phyloP scores from a whole-genome alignment of 2,888 invertebrate genomes.

The Euzetes globulus region DNA sequence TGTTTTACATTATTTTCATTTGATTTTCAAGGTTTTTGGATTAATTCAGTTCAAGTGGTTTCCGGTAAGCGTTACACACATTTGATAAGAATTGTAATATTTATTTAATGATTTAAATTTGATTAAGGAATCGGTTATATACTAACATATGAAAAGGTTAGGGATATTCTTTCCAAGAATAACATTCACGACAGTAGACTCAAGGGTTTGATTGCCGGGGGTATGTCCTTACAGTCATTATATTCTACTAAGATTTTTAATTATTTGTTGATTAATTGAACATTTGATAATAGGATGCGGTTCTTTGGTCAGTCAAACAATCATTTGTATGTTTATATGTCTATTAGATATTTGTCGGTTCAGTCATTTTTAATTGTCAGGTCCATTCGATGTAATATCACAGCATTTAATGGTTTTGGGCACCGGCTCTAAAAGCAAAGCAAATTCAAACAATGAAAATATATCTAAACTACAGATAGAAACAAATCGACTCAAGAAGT shows the following conservation, averaged over 20 bases:
- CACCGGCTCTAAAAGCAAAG: constrained; percentile 34
- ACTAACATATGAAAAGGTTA: constrained; percentile 82
- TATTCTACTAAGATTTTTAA: too few relatives aligned
- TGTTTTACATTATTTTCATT: too few relatives aligned
- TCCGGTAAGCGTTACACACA: constrained; percentile 36
- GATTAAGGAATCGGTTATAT: constrained; percentile 60
- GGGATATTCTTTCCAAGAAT: constrained; percentile 66
- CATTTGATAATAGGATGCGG: constrained; percentile 62
- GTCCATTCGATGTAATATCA: constrained; percentile 91
- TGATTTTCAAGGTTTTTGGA: constrained; percentile 86
- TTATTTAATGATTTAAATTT: not conserved
- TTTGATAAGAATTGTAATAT: too few relatives aligned
- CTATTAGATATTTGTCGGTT: not conserved
- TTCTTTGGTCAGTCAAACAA: constrained; percentile 85
- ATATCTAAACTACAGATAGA: constrained; percentile 35
- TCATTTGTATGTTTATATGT: constrained; percentile 53
- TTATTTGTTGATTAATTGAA: too few relatives aligned
- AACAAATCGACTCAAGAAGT: constrained; percentile 33
- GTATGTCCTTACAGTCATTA: constrained; percentile 13
- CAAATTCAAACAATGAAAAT: constrained; percentile 26
- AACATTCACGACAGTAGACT: constrained; percentile 52
- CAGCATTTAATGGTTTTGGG: constrained; percentile 88
- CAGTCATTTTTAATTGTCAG: constrained; percentile 46
- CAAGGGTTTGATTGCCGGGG: constrained; percentile 73
- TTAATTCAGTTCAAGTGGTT: constrained; percentile 69